These are phyloP conservation scores for Nylanderia fulva DNA, from an alignment of 1,140 invertebrate species.

Conservation along the genomic window DNA sequence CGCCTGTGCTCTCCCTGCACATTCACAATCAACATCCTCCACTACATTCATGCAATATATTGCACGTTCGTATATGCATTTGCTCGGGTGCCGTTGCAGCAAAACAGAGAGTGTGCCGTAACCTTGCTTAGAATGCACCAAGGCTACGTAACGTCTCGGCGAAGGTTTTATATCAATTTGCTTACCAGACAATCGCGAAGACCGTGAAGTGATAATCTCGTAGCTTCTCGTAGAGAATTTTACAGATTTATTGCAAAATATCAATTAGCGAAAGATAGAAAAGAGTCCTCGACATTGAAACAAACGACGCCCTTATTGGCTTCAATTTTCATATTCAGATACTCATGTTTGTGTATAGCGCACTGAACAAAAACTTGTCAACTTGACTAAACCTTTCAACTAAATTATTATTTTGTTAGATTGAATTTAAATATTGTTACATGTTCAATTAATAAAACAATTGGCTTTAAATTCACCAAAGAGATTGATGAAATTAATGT, in stretches of 20 bases:
- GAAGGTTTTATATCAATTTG: conserved; percentile 13
- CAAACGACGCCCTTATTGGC: no score
- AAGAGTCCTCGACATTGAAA: background rate
- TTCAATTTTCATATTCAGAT: background rate
- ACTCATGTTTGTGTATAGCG: no score
- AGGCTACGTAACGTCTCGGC: conserved; percentile 64
- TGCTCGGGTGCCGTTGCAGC: background rate
- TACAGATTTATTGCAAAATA: background rate
- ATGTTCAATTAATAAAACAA: no score
- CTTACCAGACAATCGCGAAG: background rate
- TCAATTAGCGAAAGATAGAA: background rate
- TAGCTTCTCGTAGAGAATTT: background rate
- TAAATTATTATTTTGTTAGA: no score
- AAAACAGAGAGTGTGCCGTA: conserved; percentile 15
- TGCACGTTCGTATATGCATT: conserved; percentile 23
- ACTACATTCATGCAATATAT: background rate
- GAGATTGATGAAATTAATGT: conserved; percentile 20
- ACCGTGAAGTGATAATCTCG: background rate
- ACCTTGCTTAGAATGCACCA: conserved; percentile 77
- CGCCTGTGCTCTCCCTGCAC: background rate
- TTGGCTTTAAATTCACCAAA: background rate
- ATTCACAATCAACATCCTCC: conserved; percentile 11
- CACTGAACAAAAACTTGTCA: no score
- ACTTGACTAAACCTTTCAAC: no score
- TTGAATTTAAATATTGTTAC: no score